These are phyloP conservation scores for Orchestia grillus DNA, from an alignment of 1,140 invertebrate species.

Conservation along the genomic window DNA sequence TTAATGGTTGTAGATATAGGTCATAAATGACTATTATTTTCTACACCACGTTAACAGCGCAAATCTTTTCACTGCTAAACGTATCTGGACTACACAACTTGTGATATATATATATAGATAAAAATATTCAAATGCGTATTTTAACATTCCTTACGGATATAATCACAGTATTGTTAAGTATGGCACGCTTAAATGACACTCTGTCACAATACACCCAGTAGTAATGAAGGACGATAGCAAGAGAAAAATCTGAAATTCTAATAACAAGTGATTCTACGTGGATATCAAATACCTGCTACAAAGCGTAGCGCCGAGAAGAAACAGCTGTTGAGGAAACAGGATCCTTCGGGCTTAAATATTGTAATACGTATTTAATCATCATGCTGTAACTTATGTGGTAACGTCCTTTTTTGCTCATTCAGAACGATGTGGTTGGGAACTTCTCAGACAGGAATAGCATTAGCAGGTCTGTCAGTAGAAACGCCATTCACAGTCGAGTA, in stretches of 20 bases:
- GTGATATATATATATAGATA: neutral
- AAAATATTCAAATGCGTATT: neutral
- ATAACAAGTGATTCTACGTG: neutral
- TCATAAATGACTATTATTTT: neutral
- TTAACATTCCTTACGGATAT: neutral
- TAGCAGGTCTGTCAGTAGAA: neutral
- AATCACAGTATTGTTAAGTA: conserved; percentile 1
- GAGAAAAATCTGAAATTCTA: neutral
- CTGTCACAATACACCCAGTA: neutral
- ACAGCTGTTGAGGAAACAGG: neutral
- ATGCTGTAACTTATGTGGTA: neutral
- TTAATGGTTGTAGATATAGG: too few relatives aligned
- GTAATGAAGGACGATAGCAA: neutral
- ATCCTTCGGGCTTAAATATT: neutral
- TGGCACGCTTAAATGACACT: neutral
- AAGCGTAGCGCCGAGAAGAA: neutral
- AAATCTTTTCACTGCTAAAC: neutral
- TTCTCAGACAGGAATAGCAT: neutral
- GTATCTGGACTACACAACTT: neutral
- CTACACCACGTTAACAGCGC: neutral
- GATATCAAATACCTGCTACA: neutral
- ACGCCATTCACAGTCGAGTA: neutral
- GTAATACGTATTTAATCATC: neutral
- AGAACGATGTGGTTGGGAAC: neutral
- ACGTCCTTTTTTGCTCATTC: neutral